Base-by-base conservation (phyloP, 2,113 vertebrate species). In the Phoenicopterus ruber region DNA sequence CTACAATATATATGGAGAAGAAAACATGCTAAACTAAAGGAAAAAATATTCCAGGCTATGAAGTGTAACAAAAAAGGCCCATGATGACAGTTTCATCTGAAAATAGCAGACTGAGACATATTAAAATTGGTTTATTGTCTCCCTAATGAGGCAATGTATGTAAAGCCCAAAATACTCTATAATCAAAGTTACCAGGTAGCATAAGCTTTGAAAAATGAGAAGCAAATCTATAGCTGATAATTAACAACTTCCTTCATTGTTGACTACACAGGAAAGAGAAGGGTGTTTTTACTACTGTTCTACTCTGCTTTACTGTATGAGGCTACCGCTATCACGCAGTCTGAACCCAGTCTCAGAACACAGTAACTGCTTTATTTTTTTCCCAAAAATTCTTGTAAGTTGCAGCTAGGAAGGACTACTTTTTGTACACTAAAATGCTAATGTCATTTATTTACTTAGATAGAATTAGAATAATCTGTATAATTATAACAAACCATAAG, bases 401-500 rank as follows among this genome's bases (percentile, higher is more conserved):
- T 85, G 71, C 90, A 97, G 97, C 95, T 97, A 97, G 67, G 47
- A 97, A 97, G 89, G 92, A 96, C 97, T 96, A 71, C 88, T 94
- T 95, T 98, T 96, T 96, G 86, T 36, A 26, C 62, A 6, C 86
- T 91, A 94, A 96, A 98, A 98, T 93, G 78, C 71, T 87, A 86
- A 97, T 97, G 96, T 98, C 96, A 98, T 98, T 98, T 98, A 94
- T 92, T 98, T 95, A 96, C 65, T 96, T 79, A 93, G 97, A 96
- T 93, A 98, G 97, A 98, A 98, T 98, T 98, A 98, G 97, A 98
- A 98, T 97, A 94, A 93, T 92, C 96, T 97, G 95, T 97, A 96
- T 96, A 97, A 97, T 97, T 97, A 97, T 97, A 98, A 98, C 98
- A 98, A 98, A 99, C 98, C 98, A 98, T 98, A 80, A 97, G 94